These are phyloP conservation scores for Listrodromus nycthemerus DNA, from an alignment of 2,888 invertebrate species.

Conservation along the genomic window DNA sequence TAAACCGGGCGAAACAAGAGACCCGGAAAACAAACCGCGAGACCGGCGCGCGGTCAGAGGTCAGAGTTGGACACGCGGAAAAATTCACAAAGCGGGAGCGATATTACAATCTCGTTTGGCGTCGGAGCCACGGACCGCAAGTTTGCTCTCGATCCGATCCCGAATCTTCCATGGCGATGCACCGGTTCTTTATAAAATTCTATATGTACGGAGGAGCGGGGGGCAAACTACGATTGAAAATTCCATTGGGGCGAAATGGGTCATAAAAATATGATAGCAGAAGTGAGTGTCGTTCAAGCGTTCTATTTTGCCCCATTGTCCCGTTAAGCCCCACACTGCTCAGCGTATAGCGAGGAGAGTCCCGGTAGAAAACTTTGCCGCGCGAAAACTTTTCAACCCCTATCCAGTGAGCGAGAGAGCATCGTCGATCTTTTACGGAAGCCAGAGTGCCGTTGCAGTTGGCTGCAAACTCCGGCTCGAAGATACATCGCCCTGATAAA, in stretches of 20 bases:
- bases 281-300: no score
- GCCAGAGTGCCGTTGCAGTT: background rate
- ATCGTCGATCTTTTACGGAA: background rate
- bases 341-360: slow-evolving; percentile 5
- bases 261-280: no score
- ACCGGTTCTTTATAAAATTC: background rate
- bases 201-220: background rate
- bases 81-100: slow-evolving; percentile 53
- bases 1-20: background rate
- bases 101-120: slow-evolving; percentile 57
- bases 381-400: slow-evolving; percentile 33
- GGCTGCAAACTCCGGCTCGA: background rate
- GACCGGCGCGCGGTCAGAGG: background rate
- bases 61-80: slow-evolving; percentile 29
- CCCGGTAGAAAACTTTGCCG: slow-evolving; percentile 29
- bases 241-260: no score
- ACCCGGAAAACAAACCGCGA: background rate
- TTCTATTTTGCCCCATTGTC: no score
- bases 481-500: background rate
- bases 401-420: background rate
- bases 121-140: slow-evolving; percentile 13
- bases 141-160: slow-evolving; percentile 13
- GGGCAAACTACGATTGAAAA: background rate
- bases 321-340: no score
- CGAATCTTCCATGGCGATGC: slow-evolving; percentile 18